phyloP scores from a whole-genome alignment of 2,797 vertebrate species.

The Catamblyrhynchus diadema region DNA sequence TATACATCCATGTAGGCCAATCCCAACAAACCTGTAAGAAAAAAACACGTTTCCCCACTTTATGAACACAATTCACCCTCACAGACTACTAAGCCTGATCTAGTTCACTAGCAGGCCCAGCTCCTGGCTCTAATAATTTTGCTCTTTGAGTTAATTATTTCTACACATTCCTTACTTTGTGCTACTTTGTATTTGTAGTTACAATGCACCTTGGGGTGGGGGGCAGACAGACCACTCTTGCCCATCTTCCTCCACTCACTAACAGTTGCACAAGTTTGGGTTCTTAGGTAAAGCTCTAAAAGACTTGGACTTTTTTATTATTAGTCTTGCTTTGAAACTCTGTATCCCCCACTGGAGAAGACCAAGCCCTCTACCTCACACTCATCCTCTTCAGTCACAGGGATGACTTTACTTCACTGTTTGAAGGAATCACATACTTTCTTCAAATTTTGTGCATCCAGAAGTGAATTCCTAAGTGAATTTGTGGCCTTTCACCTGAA shows the following conservation, averaged over 20 bases:
- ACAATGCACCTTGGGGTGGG: neutral
- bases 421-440: neutral
- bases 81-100: neutral
- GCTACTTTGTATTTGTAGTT: neutral
- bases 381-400: neutral
- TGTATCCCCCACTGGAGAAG: neutral
- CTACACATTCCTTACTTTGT: neutral
- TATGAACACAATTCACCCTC: neutral
- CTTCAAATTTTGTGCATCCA: neutral
- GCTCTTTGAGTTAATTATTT: neutral
- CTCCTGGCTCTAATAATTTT: rapidly evolving
- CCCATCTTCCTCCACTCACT: neutral
- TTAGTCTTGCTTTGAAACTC: neutral
- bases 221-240: neutral
- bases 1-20: neutral
- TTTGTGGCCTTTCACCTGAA: neutral
- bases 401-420: neutral
- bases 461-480: neutral
- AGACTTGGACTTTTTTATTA: neutral
- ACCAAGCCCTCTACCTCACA: neutral
- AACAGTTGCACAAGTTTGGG: neutral
- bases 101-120: neutral
- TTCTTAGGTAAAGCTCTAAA: neutral
- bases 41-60: rapidly evolving
- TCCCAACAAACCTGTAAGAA: neutral